phyloP scores from a whole-genome alignment of 2,888 invertebrate species.

The Drosophila anomalata region DNA sequence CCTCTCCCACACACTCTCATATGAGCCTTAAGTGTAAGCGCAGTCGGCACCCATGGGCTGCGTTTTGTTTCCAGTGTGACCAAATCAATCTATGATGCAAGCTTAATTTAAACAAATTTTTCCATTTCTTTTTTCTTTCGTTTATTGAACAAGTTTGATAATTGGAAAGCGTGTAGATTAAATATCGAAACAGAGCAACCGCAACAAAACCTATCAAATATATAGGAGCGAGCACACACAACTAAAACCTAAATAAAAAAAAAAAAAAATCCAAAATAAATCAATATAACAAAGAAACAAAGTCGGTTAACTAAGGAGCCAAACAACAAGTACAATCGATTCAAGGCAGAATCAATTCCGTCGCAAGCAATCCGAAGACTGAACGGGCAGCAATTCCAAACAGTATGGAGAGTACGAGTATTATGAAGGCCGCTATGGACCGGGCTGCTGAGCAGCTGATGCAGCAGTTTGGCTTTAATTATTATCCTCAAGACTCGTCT shows the following conservation, averaged over 20 bases:
- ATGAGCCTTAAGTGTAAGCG: constrained; percentile 1
- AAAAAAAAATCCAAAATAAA: not conserved
- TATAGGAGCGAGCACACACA: constrained; percentile 2
- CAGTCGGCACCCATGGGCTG: not conserved
- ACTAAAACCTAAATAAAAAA: constrained; percentile 1
- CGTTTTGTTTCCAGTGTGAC: constrained; percentile 29
- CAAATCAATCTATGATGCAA: constrained; percentile 34
- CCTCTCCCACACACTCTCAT: not conserved
- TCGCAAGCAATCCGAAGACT: constrained; percentile 58
- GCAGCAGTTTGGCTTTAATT: constrained; percentile 78
- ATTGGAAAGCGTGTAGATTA: constrained; percentile 69
- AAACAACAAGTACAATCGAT: constrained; percentile 12
- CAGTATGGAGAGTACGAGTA: constrained; percentile 72
- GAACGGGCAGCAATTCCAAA: constrained; percentile 32
- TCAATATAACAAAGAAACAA: constrained; percentile 18
- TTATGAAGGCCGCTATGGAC: constrained; percentile 72
- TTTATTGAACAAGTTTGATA: constrained; percentile 68
- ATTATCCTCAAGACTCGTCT: constrained; percentile 57
- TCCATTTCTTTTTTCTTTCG: constrained; percentile 79
- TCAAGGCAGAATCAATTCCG: constrained; percentile 39
- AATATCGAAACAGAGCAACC: constrained; percentile 48
- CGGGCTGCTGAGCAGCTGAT: constrained; percentile 70
- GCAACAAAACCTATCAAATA: constrained; percentile 9
- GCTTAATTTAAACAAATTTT: constrained; percentile 73
- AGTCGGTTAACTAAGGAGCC: constrained; percentile 3